phyloP scores from a whole-genome alignment of 2,888 invertebrate genomes.

The Agelastica alni region DNA sequence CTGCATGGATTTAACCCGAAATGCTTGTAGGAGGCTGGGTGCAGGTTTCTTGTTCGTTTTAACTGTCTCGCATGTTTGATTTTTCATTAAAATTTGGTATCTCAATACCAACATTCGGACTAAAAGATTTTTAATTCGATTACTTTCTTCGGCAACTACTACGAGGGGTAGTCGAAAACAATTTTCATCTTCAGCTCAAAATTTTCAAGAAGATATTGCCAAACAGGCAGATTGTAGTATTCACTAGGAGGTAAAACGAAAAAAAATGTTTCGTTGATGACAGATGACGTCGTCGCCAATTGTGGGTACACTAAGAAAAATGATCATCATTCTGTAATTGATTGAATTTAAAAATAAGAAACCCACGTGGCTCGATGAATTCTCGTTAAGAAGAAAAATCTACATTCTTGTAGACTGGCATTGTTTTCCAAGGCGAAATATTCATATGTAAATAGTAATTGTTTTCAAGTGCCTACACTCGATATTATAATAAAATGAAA shows the following conservation, averaged over 20 bases:
- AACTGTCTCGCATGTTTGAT: slow-evolving; percentile 26
- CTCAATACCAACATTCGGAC: slow-evolving; percentile 24
- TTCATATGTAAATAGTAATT: slow-evolving; percentile 40
- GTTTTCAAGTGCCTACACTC: slow-evolving; percentile 36
- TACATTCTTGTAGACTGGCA: slow-evolving; percentile 33
- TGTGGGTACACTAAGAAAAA: too few relatives aligned
- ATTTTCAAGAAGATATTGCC: too few relatives aligned
- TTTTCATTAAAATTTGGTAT: slow-evolving; percentile 29
- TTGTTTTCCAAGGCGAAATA: slow-evolving; percentile 37
- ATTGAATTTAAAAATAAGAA: too few relatives aligned
- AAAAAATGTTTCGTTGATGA: too few relatives aligned
- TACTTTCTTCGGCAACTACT: slow-evolving; percentile 12
- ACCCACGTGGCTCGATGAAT: too few relatives aligned
- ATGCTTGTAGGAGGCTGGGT: slow-evolving; percentile 39
- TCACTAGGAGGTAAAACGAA: too few relatives aligned
- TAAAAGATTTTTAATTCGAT: slow-evolving; percentile 20
- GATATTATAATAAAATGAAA: slow-evolving; percentile 50
- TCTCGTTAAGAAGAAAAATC: slow-evolving; percentile 31
- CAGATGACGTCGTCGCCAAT: too few relatives aligned
- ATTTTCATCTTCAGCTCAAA: too few relatives aligned
- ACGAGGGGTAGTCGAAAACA: too few relatives aligned
- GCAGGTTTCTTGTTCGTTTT: slow-evolving; percentile 33
- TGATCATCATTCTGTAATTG: too few relatives aligned
- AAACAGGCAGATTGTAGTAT: too few relatives aligned
- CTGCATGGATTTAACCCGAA: slow-evolving; percentile 34